phyloP scores from a whole-genome alignment of 2,888 invertebrate species.

The Dysmachus trigonus region DNA sequence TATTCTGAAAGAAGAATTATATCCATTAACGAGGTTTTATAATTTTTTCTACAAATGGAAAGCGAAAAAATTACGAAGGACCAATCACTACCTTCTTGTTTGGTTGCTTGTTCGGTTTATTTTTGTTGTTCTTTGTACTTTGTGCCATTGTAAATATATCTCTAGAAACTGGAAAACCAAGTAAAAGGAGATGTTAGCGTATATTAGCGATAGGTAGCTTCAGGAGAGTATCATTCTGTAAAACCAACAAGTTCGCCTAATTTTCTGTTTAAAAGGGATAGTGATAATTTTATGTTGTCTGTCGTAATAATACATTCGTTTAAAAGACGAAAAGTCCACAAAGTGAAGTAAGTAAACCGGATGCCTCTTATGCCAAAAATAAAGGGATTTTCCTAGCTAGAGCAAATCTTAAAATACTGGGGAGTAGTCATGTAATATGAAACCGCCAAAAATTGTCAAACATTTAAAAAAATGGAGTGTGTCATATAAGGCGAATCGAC shows the following conservation, averaged over 20 bases:
- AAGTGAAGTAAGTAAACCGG: no score
- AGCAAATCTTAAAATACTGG: no score
- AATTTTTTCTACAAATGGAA: neutral
- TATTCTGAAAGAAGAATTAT: slow-evolving; percentile 22
- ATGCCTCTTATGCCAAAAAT: no score
- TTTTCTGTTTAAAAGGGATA: neutral
- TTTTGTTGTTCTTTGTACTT: slow-evolving; percentile 62
- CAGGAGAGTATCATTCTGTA: neutral
- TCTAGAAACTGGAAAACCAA: neutral
- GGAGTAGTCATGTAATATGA: no score
- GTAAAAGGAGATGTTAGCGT: neutral
- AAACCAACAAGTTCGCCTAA: neutral
- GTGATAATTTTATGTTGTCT: neutral
- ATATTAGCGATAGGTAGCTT: neutral
- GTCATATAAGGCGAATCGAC: no score
- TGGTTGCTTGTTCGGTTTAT: slow-evolving; percentile 61
- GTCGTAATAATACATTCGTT: neutral
- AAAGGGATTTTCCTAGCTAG: no score
- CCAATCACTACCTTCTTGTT: slow-evolving; percentile 59
- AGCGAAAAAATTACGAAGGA: neutral
- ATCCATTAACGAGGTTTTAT: slow-evolving; percentile 44
- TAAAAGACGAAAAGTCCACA: neutral
- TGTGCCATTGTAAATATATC: slow-evolving; percentile 58
- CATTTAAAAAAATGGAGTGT: no score
- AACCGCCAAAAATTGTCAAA: no score